Percentiles rank a stretch among this genome's conserved stretches.
Evolutionary conservation across 1,140 invertebrate genomes (phyloP).

Genomic region (Leptoteleia sp.): DNA sequence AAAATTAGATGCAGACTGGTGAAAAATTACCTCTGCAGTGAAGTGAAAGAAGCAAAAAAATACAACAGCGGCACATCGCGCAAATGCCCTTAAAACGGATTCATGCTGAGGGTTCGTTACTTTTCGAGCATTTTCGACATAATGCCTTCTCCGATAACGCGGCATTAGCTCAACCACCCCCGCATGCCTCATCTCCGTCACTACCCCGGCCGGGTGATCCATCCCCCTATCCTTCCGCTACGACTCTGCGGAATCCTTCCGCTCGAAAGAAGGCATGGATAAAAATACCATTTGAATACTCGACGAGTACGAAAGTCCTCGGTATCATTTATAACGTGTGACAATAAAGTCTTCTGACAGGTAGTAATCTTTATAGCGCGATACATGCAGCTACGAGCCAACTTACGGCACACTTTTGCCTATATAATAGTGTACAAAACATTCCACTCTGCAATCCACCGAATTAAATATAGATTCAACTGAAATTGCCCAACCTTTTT

Average conservation of each 20-base stretch:
- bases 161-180: conserved; percentile 70
- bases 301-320: conserved; percentile 74
- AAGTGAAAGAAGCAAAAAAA: conserved; percentile 67
- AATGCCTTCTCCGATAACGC: conserved; percentile 76
- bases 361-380: conserved; percentile 79
- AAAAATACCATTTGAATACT: conserved; percentile 81
- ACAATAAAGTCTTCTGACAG: conserved; percentile 78
- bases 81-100: conserved; percentile 73
- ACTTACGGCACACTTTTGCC: conserved; percentile 65
- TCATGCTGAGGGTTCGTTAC: conserved; percentile 73
- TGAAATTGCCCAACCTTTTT: too few relatives aligned
- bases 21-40: conserved; percentile 69
- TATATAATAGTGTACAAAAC: conserved; percentile 73
- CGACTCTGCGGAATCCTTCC: conserved; percentile 75
- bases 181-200: conserved; percentile 65
- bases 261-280: conserved; percentile 76
- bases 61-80: conserved; percentile 68
- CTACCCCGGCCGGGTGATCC: conserved; percentile 59
- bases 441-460: too few relatives aligned
- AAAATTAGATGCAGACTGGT: conserved; percentile 67
- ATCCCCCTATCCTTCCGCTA: conserved; percentile 63
- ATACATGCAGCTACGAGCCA: conserved; percentile 68
- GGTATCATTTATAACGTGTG: conserved; percentile 80
- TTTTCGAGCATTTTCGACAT: conserved; percentile 73
- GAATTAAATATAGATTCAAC: too few relatives aligned